Conservation (phyloP, 2,797 vertebrate species). For the Oreortyx pictus region DNA sequence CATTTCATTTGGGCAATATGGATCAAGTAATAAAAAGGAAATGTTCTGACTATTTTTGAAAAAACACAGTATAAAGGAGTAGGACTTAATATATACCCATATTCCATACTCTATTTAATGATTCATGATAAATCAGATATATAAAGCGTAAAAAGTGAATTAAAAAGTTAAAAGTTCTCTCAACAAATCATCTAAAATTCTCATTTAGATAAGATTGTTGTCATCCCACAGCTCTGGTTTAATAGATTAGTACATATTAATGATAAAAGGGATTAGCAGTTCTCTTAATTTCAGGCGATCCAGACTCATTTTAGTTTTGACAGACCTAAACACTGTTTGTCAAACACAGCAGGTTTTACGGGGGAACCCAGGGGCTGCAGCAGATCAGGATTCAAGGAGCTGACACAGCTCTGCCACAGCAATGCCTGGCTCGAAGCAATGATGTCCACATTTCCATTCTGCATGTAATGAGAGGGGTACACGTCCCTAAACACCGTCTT, state of each 20-base stretch:
- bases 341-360: not conserved
- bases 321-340: not conserved
- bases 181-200: not conserved
- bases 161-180: not conserved
- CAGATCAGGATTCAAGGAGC: not conserved
- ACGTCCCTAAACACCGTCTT: accelerated
- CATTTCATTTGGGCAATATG: not conserved
- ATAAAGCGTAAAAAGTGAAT: constrained; percentile 13
- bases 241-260: not conserved
- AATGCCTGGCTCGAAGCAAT: not conserved
- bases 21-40: not conserved
- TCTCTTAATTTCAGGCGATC: not conserved
- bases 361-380: not conserved
- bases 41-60: not conserved
- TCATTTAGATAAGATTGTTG: not conserved
- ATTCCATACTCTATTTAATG: not conserved
- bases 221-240: not conserved
- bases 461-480: not conserved
- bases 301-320: not conserved
- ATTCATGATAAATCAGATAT: not conserved
- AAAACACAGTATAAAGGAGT: not conserved
- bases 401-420: not conserved
- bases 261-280: not conserved
- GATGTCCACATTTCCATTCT: not conserved
- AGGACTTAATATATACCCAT: not conserved